Base-by-base conservation (phyloP, 2,113 vertebrate species). In the Agelaius tricolor region DNA sequence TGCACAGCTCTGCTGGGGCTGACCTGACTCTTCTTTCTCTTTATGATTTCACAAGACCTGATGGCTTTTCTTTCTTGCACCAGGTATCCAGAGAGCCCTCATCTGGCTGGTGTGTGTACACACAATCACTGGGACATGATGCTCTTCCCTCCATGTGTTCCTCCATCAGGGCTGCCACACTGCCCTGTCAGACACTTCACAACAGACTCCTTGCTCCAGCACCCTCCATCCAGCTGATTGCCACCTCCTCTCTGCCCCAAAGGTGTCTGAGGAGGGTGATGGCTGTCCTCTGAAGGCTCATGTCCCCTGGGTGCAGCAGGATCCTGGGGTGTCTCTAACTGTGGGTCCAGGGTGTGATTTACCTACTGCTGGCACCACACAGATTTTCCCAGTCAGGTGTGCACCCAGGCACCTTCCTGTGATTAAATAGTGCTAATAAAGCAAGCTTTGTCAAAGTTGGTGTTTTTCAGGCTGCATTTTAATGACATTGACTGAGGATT, bases 391-490 rank as follows among this genome's bases (percentile, higher is more conserved):
- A 11, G n/a, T 24, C 44, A 55, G 24, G 23, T 77, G 26, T 71
- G 79, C 43, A 63, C 13, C n/a, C 41, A 68, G 61, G 28, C 15
- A 55, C n/a, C 39, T 61, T 85, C 49, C 65, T 93, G 65, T 76
- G 76, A 81, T 89, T 92, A 79, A 90, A 33, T 6, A 72, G 57
- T 37, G 31, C 62, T 93, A 84, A 92, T 84, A 82, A 89, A 90
- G 65, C 23, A 39, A 58, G 31, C 66, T 81, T 84, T 86, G 68
- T 83, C 68, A 81, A 91, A 96, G 90, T 15, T 43, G 37, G 33
- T 81, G 41, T 19, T 92, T 93, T 94, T 78, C 54, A 93, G 62
- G 37, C 88, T 90, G 58, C 30, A 21, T 94, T 95, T 96, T 89
- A 96, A 87, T 93, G 86, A 26, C 69, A 31, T n/a, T 41, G 37